Percentiles rank a stretch among this genome's conserved stretches.
phyloP scores from a whole-genome alignment of 2,797 vertebrate genomes.

The Hemibagrus guttatus region DNA sequence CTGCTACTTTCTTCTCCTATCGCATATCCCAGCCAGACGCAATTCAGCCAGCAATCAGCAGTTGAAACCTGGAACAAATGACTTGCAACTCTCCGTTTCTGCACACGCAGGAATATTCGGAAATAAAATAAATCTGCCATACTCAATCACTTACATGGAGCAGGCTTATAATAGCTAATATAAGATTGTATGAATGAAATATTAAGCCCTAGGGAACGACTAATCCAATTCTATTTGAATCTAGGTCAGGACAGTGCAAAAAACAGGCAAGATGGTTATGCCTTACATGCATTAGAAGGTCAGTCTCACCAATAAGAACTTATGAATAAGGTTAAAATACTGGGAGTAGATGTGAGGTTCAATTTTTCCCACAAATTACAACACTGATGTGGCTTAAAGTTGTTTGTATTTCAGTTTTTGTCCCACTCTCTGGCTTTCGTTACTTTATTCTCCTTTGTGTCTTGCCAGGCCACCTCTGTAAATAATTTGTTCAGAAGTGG shows the following conservation, averaged over 20 bases:
- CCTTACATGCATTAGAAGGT: slow-evolving; percentile 48
- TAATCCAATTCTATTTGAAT: slow-evolving; percentile 56
- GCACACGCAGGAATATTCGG: slow-evolving; percentile 7
- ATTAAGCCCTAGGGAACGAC: slow-evolving; percentile 45
- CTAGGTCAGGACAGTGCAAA: slow-evolving; percentile 58
- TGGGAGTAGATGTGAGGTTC: background rate
- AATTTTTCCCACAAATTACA: slow-evolving; percentile 7
- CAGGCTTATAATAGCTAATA: slow-evolving; percentile 24
- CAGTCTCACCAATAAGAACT: slow-evolving; percentile 33
- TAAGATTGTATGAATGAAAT: slow-evolving; percentile 39
- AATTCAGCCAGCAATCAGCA: background rate
- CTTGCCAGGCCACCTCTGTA: slow-evolving; percentile 19
- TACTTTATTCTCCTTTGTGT: background rate
- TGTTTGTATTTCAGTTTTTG: background rate
- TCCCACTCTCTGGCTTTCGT: background rate
- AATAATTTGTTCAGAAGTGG: slow-evolving; percentile 26
- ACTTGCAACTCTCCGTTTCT: background rate
- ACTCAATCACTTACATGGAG: background rate
- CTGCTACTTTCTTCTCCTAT: background rate
- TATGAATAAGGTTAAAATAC: slow-evolving; percentile 1
- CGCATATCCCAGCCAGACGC: background rate
- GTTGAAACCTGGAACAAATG: background rate
- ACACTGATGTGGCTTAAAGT: background rate
- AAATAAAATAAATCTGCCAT: slow-evolving; percentile 22
- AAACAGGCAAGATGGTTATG: slow-evolving; percentile 37